Evolutionary conservation across 2,113 vertebrate species (phyloP).

Genomic region (Tychaedon coryphoeus): DNA sequence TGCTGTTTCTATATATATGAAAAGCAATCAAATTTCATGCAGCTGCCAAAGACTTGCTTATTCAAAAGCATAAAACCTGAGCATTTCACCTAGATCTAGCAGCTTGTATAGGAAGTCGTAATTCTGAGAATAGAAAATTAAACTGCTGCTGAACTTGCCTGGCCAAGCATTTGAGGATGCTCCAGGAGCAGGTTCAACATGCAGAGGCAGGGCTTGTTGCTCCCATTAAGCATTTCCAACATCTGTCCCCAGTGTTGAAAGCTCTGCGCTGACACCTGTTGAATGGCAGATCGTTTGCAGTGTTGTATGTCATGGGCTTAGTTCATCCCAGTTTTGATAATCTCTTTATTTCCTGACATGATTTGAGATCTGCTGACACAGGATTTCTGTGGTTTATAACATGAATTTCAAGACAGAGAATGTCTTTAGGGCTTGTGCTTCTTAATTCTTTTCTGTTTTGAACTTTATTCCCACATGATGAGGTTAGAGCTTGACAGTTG

Average conservation of each 20-base stretch:
- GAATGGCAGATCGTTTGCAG: background rate
- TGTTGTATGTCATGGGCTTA: background rate
- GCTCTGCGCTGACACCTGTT: background rate
- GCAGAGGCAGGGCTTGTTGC: background rate
- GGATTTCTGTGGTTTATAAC: background rate
- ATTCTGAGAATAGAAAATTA: background rate
- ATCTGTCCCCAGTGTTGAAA: background rate
- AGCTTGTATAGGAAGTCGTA: background rate
- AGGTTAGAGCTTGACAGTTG: background rate
- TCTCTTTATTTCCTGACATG: constrained; percentile 18
- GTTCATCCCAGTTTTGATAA: constrained; percentile 9
- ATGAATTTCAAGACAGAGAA: background rate
- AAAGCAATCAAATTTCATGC: background rate
- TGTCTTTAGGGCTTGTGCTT: background rate
- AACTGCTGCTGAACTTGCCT: background rate
- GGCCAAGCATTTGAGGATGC: background rate
- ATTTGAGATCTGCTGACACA: constrained; percentile 7
- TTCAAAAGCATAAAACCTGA: background rate
- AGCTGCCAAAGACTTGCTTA: background rate
- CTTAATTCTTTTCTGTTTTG: background rate
- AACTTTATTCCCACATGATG: background rate
- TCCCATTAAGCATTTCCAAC: background rate
- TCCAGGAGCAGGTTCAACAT: background rate
- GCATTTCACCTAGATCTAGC: background rate
- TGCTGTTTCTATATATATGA: background rate